Evolutionary conservation across 2,888 invertebrate species (phyloP).

Genomic region (Tachina grossa): DNA sequence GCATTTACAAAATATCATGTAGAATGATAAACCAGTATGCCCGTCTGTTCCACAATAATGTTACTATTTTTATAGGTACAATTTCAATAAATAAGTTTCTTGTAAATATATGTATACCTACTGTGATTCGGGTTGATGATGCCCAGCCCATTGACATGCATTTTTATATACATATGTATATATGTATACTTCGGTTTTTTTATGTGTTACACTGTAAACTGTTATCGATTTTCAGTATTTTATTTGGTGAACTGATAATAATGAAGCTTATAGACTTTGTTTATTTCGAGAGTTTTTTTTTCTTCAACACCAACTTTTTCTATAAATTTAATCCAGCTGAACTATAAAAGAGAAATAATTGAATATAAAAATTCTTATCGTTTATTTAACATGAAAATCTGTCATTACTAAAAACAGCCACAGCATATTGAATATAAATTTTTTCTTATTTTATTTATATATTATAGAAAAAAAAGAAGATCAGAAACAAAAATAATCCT

Average conservation of each 20-base stretch:
- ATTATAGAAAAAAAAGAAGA: not conserved
- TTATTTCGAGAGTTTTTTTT: not conserved
- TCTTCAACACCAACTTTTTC: not conserved
- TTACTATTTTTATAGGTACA: too few species aligned
- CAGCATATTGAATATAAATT: conserved; percentile 1
- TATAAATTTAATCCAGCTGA: not conserved
- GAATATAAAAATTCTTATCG: conserved; percentile 3
- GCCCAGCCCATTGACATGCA: not conserved
- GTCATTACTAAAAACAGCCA: not conserved
- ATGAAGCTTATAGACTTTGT: conserved; percentile 27
- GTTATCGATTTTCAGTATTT: conserved; percentile 3
- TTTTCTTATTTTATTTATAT: not conserved
- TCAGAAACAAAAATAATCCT: not conserved
- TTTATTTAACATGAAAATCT: conserved; percentile 25
- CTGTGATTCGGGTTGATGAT: too few species aligned
- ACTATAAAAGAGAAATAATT: conserved; percentile 4
- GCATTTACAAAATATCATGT: too few species aligned
- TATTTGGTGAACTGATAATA: conserved; percentile 34
- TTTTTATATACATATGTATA: not conserved
- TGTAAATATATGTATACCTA: too few species aligned
- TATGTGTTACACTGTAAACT: too few species aligned
- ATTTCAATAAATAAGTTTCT: too few species aligned
- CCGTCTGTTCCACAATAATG: too few species aligned
- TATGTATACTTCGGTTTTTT: too few species aligned
- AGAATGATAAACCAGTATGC: too few species aligned